Percentiles rank a stretch among this genome's conserved stretches.
phyloP scores from a whole-genome alignment of 2,888 invertebrate species.

The Xestobium rufovillosum region DNA sequence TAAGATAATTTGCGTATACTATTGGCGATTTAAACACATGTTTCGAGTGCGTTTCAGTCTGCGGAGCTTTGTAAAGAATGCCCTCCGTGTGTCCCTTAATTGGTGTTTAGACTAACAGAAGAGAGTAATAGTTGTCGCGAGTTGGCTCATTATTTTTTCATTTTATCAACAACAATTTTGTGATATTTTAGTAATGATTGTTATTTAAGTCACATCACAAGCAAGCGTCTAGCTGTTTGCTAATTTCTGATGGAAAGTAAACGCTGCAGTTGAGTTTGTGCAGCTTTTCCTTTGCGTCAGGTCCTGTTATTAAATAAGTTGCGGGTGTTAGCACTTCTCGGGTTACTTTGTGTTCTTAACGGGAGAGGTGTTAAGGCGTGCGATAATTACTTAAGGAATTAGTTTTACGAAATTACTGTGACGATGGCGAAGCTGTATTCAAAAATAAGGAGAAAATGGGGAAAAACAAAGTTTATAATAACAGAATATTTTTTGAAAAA shows the following conservation, averaged over 20 bases:
- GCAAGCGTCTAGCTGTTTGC: constrained; percentile 39
- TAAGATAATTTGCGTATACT: too few relatives aligned
- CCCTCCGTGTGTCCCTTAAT: too few relatives aligned
- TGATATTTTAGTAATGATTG: constrained; percentile 52
- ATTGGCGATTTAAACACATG: too few relatives aligned
- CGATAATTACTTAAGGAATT: constrained; percentile 39
- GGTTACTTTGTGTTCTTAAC: too few relatives aligned
- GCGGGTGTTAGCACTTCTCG: too few relatives aligned
- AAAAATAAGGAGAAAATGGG: constrained; percentile 41
- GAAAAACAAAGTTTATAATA: constrained; percentile 28
- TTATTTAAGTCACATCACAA: constrained; percentile 50
- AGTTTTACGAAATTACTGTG: constrained; percentile 44
- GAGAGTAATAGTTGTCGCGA: constrained; percentile 4
- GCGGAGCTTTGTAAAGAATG: too few relatives aligned
- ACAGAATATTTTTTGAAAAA: constrained; percentile 45
- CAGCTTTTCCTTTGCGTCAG: too few relatives aligned
- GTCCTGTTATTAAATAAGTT: too few relatives aligned
- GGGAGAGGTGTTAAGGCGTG: too few relatives aligned
- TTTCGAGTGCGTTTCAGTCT: too few relatives aligned
- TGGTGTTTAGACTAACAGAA: constrained; percentile 3
- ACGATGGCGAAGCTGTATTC: constrained; percentile 42
- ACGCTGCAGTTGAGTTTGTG: too few relatives aligned
- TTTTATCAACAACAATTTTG: constrained; percentile 50
- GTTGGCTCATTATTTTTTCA: constrained; percentile 47
- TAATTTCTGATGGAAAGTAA: constrained; percentile 31